A percentile compares a stretch with the other conserved stretches of the same genome.
These are phyloP conservation scores for Seladonia tumulorum DNA, from an alignment of 2,888 invertebrate species.

Conservation along the genomic window DNA sequence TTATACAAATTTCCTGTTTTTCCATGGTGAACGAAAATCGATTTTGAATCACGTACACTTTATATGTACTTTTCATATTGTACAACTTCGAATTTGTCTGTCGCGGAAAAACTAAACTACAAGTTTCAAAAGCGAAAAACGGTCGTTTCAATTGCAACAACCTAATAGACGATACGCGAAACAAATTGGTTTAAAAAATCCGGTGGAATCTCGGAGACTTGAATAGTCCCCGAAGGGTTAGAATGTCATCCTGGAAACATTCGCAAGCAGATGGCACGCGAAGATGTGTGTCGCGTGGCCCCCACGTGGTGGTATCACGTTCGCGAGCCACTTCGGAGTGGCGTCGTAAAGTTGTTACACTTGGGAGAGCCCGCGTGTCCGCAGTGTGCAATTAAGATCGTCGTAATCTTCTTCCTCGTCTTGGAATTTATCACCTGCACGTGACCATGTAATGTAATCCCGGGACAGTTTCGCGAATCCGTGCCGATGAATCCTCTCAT, in stretches of 20 bases:
- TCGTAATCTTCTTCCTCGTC: slow-evolving; percentile 37
- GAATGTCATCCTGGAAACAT: slow-evolving; percentile 8
- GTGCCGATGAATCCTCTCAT: slow-evolving; percentile 10
- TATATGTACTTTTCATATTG: too few species aligned
- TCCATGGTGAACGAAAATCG: too few species aligned
- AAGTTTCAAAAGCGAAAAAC: too few species aligned
- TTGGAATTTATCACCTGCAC: slow-evolving; percentile 44
- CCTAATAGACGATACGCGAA: too few species aligned
- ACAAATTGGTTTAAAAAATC: neutral
- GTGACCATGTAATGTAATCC: slow-evolving; percentile 24
- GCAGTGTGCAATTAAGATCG: slow-evolving; percentile 67
- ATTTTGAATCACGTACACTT: too few species aligned
- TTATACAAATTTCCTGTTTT: too few species aligned
- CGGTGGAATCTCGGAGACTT: neutral
- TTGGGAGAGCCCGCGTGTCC: slow-evolving; percentile 51
- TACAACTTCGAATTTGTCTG: too few species aligned
- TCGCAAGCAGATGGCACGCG: slow-evolving; percentile 45
- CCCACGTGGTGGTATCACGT: slow-evolving; percentile 54
- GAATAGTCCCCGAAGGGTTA: neutral
- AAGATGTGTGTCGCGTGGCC: slow-evolving; percentile 59
- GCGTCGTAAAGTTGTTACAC: slow-evolving; percentile 53
- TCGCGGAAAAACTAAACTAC: too few species aligned
- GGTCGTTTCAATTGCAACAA: too few species aligned
- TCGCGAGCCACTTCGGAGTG: slow-evolving; percentile 42
- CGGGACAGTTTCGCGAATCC: neutral